Percentiles rank a stretch among this genome's conserved stretches.
Conservation (phyloP, 2,888 invertebrate species). For the Strigamia crassipes region DNA sequence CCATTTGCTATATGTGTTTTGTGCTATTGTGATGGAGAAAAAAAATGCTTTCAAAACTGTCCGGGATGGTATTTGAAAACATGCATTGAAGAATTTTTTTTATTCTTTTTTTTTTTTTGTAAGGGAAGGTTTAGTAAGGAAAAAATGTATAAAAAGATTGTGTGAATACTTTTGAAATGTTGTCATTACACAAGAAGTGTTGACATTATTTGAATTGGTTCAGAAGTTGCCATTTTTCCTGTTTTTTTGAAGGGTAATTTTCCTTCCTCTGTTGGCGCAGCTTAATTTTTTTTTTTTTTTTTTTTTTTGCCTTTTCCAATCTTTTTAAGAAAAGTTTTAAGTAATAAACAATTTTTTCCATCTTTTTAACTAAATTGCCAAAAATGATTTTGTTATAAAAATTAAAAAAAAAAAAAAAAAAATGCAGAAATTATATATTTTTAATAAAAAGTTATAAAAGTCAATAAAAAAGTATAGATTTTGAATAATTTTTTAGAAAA, state of each 20-base stretch:
- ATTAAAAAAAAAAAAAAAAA: too few species aligned
- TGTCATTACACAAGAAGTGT: slow-evolving; percentile 25
- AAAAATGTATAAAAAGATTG: slow-evolving; percentile 16
- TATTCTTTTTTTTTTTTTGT: background rate
- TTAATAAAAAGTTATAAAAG: too few species aligned
- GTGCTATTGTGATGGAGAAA: background rate
- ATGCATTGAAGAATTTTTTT: slow-evolving; percentile 6
- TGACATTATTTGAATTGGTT: slow-evolving; percentile 26
- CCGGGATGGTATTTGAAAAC: slow-evolving; percentile 3
- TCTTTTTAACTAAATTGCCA: too few species aligned
- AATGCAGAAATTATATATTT: too few species aligned
- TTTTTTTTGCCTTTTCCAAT: background rate
- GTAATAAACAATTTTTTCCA: background rate
- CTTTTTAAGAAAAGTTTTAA: background rate
- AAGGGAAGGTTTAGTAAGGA: background rate
- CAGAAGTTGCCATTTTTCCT: background rate
- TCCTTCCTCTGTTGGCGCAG: background rate
- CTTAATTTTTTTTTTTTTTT: background rate
- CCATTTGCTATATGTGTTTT: slow-evolving; percentile 21
- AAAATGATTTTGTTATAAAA: too few species aligned
- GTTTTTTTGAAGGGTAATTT: background rate
- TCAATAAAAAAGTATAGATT: too few species aligned
- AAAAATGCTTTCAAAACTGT: slow-evolving; percentile 28
- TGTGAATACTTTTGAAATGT: slow-evolving; percentile 30
- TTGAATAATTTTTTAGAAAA: too few species aligned